Percentiles rank a stretch among this genome's conserved stretches.
These are phyloP conservation scores for Amblyjoppa proteus DNA, from an alignment of 2,888 invertebrate genomes.

Conservation along the genomic window DNA sequence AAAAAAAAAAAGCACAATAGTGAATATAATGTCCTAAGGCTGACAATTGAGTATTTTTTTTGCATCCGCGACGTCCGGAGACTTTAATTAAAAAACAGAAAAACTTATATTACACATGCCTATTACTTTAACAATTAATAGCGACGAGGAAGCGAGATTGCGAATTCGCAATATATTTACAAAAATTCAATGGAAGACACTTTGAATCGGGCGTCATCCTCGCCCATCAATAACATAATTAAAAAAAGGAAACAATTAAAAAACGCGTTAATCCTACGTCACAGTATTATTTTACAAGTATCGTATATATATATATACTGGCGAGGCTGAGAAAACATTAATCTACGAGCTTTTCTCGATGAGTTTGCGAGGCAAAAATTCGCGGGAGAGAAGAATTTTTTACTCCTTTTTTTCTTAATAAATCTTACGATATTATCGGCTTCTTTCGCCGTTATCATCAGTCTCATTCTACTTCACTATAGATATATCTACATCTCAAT, in stretches of 20 bases:
- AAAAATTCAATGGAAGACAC: constrained; percentile 21
- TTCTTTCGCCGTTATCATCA: constrained; percentile 37
- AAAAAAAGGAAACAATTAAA: constrained; percentile 16
- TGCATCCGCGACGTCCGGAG: not conserved
- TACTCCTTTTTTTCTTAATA: constrained; percentile 7
- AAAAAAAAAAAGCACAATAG: constrained; percentile 1
- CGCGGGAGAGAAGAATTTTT: constrained; percentile 12
- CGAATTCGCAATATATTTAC: constrained; percentile 29
- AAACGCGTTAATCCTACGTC: constrained; percentile 12
- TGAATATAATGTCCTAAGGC: constrained; percentile 5
- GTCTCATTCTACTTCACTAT: constrained; percentile 47
- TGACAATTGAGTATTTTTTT: constrained; percentile 31
- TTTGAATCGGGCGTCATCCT: not conserved
- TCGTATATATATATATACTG: constrained; percentile 11
- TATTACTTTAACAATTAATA: constrained; percentile 22
- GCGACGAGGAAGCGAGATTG: constrained; percentile 13
- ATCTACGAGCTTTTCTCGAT: not conserved
- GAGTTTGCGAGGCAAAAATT: not conserved
- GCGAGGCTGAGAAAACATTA: constrained; percentile 29
- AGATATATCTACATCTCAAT: constrained; percentile 29
- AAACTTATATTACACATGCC: constrained; percentile 1
- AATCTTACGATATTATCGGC: constrained; percentile 24
- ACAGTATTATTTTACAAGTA: constrained; percentile 24
- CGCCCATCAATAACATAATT: not conserved
- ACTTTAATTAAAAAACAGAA: not conserved